These are phyloP conservation scores for Penelope pileata DNA, from an alignment of 2,113 vertebrate genomes.

Conservation along the genomic window DNA sequence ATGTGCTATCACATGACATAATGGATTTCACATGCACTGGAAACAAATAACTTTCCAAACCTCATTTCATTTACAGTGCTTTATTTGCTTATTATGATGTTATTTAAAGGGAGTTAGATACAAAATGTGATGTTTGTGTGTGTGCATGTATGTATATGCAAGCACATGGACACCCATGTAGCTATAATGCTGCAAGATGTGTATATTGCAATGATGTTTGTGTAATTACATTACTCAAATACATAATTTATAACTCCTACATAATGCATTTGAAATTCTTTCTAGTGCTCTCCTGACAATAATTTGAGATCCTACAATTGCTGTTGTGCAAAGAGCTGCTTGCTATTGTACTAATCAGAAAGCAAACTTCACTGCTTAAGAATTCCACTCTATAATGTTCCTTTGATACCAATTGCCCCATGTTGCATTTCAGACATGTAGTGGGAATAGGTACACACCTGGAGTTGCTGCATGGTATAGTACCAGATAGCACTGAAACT, in stretches of 20 bases:
- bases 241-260: constrained; percentile 33
- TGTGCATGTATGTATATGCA: not conserved
- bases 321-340: not conserved
- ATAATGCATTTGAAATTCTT: constrained; percentile 48
- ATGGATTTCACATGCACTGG: not conserved
- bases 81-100: not conserved
- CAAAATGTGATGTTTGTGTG: not conserved
- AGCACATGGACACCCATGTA: not conserved
- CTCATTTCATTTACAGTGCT: not conserved
- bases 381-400: not conserved
- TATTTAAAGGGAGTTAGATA: not conserved
- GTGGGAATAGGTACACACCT: not conserved
- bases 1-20: not conserved
- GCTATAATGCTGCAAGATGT: not conserved
- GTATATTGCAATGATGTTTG: not conserved
- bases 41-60: not conserved
- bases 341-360: not conserved
- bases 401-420: not conserved
- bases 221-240: constrained; percentile 30
- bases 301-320: constrained; percentile 30
- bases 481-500: not conserved
- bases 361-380: not conserved
- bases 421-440: not conserved
- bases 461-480: not conserved
- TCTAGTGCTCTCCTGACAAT: constrained; percentile 32